phyloP scores from a whole-genome alignment of 1,140 invertebrate genomes.

The Nomia melanderi region DNA sequence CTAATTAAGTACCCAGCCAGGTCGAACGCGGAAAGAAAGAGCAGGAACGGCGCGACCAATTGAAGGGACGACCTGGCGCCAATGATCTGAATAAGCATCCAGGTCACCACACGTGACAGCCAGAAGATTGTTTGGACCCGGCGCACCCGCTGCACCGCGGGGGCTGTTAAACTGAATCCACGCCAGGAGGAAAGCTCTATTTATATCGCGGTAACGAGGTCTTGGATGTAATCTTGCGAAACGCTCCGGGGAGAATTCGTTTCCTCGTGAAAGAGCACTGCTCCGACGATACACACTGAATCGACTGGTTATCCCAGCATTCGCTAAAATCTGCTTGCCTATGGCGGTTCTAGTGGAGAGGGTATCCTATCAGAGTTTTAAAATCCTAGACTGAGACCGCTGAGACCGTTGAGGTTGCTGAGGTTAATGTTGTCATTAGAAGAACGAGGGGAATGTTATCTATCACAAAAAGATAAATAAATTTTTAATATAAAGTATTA shows the following conservation, averaged over 20 bases:
- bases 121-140: constrained; percentile 56
- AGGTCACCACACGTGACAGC: constrained; percentile 63
- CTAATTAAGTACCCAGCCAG: neutral
- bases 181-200: constrained; percentile 54
- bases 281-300: neutral
- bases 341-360: too few relatives aligned
- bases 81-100: constrained; percentile 65
- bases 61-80: constrained; percentile 50
- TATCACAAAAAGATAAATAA: too few relatives aligned
- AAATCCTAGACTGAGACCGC: too few relatives aligned
- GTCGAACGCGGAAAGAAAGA: neutral
- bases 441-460: too few relatives aligned
- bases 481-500: too few relatives aligned
- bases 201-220: constrained; percentile 65
- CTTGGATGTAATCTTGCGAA: constrained; percentile 59
- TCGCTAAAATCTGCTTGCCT: neutral
- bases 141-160: constrained; percentile 26
- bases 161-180: constrained; percentile 60
- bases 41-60: neutral
- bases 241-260: constrained; percentile 49
- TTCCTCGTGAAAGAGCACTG: constrained; percentile 44
- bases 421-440: too few relatives aligned
- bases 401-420: too few relatives aligned
- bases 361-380: too few relatives aligned
- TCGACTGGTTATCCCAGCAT: neutral